Conservation (phyloP, 1,140 invertebrate genomes). For the silkworm (Bombyx mori) region DNA sequence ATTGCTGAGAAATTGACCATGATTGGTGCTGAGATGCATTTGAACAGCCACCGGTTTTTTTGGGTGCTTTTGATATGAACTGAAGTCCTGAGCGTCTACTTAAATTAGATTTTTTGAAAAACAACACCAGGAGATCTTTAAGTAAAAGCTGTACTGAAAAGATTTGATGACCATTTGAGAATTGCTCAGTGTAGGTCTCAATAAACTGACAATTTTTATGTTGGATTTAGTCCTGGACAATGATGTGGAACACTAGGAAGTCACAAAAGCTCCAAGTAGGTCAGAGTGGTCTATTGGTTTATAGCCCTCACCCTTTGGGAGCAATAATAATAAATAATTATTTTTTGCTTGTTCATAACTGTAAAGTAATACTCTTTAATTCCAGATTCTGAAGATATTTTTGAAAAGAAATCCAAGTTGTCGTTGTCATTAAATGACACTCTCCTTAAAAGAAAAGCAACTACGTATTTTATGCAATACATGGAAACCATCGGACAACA, state of each 20-base stretch:
- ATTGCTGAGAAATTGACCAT: too few relatives aligned
- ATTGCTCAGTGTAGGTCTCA: constrained; percentile 5
- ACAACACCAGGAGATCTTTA: constrained; percentile 21
- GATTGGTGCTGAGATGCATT: too few relatives aligned
- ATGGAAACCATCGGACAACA: constrained; percentile 59
- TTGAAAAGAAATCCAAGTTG: constrained; percentile 59
- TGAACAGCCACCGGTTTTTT: too few relatives aligned
- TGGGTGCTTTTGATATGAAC: too few relatives aligned
- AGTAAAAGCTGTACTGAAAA: constrained; percentile 30
- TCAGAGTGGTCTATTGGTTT: background rate
- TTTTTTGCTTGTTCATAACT: too few relatives aligned
- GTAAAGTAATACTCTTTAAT: constrained; percentile 10
- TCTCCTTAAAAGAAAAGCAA: constrained; percentile 46
- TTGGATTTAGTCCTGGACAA: background rate
- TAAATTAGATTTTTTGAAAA: constrained; percentile 4
- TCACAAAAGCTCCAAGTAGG: too few relatives aligned
- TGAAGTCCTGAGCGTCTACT: too few relatives aligned
- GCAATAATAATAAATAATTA: too few relatives aligned
- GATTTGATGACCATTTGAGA: constrained; percentile 24
- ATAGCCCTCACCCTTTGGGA: background rate
- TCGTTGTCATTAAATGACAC: constrained; percentile 57
- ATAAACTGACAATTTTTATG: background rate
- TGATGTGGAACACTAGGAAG: background rate
- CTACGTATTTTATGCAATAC: constrained; percentile 61
- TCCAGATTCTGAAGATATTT: constrained; percentile 27